Conservation (phyloP, 2,797 vertebrate species). For the Liasis olivaceus region DNA sequence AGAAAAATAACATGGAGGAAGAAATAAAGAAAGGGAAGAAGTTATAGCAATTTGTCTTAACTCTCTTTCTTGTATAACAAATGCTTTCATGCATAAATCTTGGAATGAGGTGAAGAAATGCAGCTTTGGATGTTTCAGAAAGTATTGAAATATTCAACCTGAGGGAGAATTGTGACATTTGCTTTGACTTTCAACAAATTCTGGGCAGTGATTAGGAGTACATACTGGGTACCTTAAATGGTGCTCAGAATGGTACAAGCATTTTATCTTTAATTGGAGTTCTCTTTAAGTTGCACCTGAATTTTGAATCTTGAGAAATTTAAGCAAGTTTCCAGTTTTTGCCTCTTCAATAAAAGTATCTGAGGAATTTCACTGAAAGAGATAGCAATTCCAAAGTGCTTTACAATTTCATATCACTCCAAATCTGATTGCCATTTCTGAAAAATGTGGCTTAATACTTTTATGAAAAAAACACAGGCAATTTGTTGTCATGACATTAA, state of each 20-base stretch:
- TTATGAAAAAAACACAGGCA: neutral
- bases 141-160: neutral
- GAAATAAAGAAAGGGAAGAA: neutral
- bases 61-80: too few species aligned
- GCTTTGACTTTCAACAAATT: neutral
- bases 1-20: neutral
- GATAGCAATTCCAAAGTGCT: neutral
- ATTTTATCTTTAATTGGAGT: too few species aligned
- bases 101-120: too few species aligned
- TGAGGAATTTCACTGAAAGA: neutral
- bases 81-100: too few species aligned
- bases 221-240: too few species aligned
- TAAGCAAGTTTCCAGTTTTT: neutral
- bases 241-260: too few species aligned
- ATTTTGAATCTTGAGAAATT: neutral
- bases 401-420: neutral
- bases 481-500: neutral
- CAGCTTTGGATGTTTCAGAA: neutral
- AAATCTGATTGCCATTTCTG: neutral
- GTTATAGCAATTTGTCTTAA: too few species aligned
- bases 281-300: neutral
- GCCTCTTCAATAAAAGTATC: neutral
- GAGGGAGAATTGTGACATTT: neutral
- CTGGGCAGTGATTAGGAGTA: neutral
- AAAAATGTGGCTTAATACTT: neutral